phyloP scores from a whole-genome alignment of 2,113 vertebrate species.

The Chascanopsetta lugubris region DNA sequence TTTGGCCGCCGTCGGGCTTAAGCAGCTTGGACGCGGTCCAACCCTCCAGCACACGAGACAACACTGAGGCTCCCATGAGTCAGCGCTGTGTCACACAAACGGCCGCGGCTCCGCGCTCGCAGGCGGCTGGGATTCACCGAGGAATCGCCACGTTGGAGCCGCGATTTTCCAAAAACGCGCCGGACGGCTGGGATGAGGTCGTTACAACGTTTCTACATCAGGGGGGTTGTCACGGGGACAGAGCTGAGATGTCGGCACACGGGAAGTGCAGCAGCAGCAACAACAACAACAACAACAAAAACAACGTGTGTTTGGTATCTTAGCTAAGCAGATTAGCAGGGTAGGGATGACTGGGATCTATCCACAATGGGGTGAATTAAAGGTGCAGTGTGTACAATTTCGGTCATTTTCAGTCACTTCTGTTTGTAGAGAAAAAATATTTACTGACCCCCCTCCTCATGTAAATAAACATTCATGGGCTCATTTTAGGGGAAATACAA shows the following conservation, averaged over 20 bases:
- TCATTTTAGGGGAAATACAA: no score
- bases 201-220: neutral
- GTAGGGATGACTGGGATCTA: neutral
- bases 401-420: no score
- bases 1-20: conserved; percentile 57
- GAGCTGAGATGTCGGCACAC: neutral
- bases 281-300: no score
- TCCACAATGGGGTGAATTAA: no score
- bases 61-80: conserved; percentile 55
- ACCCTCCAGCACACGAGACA: conserved; percentile 52
- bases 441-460: no score
- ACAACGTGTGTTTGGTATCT: neutral
- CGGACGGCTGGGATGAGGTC: conserved; percentile 4
- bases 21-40: conserved; percentile 69
- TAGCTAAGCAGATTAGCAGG: neutral
- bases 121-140: conserved; percentile 37
- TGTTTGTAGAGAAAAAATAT: no score
- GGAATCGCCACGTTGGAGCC: conserved; percentile 28
- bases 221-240: neutral
- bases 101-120: conserved; percentile 39
- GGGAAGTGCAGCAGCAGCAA: no score
- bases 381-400: no score
- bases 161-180: conserved; percentile 24
- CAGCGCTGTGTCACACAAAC: conserved; percentile 56
- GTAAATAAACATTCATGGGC: no score